Evolutionary conservation across 37 sponge, comb jelly and placozoan species (phyloP).

Genomic region (Halichondria panicea): DNA sequence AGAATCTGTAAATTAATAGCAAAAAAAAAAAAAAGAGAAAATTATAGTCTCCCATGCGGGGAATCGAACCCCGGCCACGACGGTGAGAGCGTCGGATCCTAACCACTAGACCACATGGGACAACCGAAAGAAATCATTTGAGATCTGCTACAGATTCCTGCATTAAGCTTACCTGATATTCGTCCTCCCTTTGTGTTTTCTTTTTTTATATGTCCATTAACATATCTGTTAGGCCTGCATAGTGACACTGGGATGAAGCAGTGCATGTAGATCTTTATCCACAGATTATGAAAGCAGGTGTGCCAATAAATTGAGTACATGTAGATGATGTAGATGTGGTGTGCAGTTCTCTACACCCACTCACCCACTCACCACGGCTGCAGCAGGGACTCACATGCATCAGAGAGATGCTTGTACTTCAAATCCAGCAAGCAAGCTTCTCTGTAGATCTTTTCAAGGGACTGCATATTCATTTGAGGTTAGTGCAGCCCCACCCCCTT

Average conservation of each 20-base stretch:
- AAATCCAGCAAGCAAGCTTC: slow-evolving; percentile 18
- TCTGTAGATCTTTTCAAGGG: slow-evolving; percentile 2
- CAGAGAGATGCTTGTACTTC: slow-evolving; percentile 54
- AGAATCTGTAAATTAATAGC: not conserved
- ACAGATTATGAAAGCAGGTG: too few relatives aligned
- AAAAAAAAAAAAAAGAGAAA: slow-evolving; percentile 24
- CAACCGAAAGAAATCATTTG: not conserved
- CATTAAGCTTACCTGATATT: too few relatives aligned
- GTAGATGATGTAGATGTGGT: too few relatives aligned
- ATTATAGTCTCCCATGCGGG: slow-evolving; percentile 68
- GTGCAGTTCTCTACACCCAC: not conserved
- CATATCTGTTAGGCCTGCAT: too few relatives aligned
- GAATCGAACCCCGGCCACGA: slow-evolving; percentile 89
- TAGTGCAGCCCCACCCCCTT: too few relatives aligned
- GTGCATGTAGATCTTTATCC: too few relatives aligned
- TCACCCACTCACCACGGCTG: slow-evolving; percentile 32
- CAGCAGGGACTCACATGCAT: slow-evolving; percentile 16
- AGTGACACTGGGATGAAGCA: too few relatives aligned
- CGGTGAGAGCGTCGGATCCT: slow-evolving; percentile 88
- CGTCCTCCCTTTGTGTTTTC: too few relatives aligned
- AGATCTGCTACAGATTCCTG: too few relatives aligned
- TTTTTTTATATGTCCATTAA: too few relatives aligned
- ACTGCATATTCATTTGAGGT: not conserved
- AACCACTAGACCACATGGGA: slow-evolving; percentile 92
- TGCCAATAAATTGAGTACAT: too few relatives aligned